Evolutionary conservation across 2,888 invertebrate species (phyloP).

Genomic region (Pristionchus japonicus): DNA sequence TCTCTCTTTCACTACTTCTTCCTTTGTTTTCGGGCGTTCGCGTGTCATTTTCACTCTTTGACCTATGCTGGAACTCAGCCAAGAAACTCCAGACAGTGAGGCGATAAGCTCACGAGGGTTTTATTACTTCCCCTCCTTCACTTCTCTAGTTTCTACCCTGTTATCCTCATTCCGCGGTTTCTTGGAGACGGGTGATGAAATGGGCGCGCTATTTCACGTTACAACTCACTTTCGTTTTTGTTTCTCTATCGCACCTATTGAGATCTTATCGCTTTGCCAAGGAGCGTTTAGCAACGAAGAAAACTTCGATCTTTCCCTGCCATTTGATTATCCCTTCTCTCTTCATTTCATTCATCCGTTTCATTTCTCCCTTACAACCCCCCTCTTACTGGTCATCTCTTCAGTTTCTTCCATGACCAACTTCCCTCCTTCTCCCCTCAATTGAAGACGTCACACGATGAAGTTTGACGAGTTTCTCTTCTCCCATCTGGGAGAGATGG

Average conservation of each 20-base stretch:
- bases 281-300: background rate
- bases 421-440: background rate
- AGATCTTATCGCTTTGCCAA: background rate
- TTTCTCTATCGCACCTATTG: background rate
- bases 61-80: background rate
- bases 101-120: background rate
- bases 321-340: background rate
- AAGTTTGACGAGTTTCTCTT: slow-evolving; percentile 75
- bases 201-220: background rate
- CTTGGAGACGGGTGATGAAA: slow-evolving; percentile 1
- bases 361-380: background rate
- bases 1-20: background rate
- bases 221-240: background rate
- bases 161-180: background rate
- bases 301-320: background rate
- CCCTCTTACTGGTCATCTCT: background rate
- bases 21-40: background rate
- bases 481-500: slow-evolving; percentile 74
- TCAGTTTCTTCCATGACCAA: background rate
- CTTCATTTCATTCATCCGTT: background rate
- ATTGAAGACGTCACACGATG: slow-evolving; percentile 58
- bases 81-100: background rate
- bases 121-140: background rate
- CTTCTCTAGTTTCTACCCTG: background rate
- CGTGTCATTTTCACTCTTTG: background rate